These are phyloP conservation scores for Naja naja DNA, from an alignment of 2,113 vertebrate species.

Conservation along the genomic window DNA sequence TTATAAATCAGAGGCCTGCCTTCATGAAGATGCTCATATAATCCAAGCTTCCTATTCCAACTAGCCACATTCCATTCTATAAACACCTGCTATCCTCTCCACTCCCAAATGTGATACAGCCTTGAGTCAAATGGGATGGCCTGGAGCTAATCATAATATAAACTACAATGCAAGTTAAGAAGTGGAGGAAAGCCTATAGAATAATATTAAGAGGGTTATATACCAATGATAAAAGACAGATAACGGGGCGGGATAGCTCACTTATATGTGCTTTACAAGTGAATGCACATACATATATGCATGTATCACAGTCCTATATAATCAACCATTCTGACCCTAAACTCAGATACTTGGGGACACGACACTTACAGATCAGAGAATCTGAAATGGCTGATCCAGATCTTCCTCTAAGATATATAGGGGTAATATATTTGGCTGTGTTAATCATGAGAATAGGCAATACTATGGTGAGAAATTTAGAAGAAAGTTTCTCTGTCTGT, in stretches of 20 bases:
- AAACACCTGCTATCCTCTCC: neutral
- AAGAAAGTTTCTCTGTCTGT: neutral
- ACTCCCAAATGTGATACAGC: neutral
- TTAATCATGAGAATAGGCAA: neutral
- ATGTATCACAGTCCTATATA: neutral
- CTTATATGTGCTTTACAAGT: neutral
- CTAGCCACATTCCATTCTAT: neutral
- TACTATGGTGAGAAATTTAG: too few species aligned
- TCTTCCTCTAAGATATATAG: neutral
- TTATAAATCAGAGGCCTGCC: neutral
- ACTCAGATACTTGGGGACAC: neutral
- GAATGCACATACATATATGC: neutral
- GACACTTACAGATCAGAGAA: neutral
- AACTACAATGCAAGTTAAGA: neutral
- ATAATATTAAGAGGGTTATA: neutral
- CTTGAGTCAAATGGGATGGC: neutral
- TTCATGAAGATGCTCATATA: neutral
- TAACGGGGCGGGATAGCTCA: neutral
- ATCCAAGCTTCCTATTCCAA: accelerated
- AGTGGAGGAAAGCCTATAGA: too few species aligned
- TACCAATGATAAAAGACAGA: neutral
- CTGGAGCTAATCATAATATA: neutral
- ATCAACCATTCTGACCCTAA: neutral
- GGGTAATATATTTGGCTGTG: neutral
- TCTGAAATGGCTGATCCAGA: neutral